phyloP scores from a whole-genome alignment of 2,113 vertebrate species.

The Eleginops maclovinus region DNA sequence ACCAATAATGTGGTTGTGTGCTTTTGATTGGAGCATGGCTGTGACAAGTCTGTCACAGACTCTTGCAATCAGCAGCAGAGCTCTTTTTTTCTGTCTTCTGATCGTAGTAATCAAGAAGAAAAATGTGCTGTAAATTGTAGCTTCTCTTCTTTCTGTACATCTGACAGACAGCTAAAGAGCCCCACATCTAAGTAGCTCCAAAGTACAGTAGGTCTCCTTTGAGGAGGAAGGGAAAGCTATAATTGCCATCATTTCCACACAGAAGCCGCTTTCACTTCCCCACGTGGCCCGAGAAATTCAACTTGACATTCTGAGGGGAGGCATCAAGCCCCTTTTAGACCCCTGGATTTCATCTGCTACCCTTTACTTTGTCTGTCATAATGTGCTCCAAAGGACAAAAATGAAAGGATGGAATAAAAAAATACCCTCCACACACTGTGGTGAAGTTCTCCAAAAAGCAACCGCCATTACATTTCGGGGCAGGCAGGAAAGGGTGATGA shows the following conservation, averaged over 20 bases:
- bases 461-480: constrained; percentile 57
- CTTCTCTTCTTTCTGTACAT: constrained; percentile 40
- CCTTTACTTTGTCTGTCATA: constrained; percentile 48
- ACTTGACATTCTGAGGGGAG: constrained; percentile 64
- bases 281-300: constrained; percentile 44
- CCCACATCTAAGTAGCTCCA: constrained; percentile 38
- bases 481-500: constrained; percentile 17
- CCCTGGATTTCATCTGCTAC: constrained; percentile 39
- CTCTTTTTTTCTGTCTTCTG: constrained; percentile 36
- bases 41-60: constrained; percentile 52
- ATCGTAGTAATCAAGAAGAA: constrained; percentile 57
- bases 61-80: constrained; percentile 39
- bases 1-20: constrained; percentile 42
- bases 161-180: constrained; percentile 44
- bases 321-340: constrained; percentile 50
- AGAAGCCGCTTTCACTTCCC: constrained; percentile 56
- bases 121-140: constrained; percentile 15
- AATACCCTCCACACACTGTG: constrained; percentile 11
- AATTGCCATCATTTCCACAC: constrained; percentile 65
- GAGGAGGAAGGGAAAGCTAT: constrained; percentile 31
- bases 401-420: constrained; percentile 21
- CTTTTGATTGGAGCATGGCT: constrained; percentile 42
- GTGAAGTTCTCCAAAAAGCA: constrained; percentile 38
- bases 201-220: constrained; percentile 55
- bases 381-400: constrained; percentile 12